phyloP scores from a whole-genome alignment of 2,113 vertebrate species.

The Paedocypris sp. region DNA sequence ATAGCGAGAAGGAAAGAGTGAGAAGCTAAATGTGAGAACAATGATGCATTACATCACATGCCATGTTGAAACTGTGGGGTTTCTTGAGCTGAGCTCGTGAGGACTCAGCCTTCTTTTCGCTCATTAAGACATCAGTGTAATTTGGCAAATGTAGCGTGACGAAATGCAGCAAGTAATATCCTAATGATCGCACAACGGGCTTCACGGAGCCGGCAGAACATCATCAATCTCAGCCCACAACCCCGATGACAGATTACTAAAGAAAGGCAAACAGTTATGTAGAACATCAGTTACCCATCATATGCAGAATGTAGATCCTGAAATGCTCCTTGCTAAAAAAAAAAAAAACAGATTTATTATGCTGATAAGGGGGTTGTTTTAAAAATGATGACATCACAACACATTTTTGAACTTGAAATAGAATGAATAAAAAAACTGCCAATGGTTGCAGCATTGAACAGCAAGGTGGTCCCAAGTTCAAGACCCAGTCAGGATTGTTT shows the following conservation, averaged over 20 bases:
- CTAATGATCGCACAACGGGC: slow-evolving; percentile 23
- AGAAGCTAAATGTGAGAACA: background rate
- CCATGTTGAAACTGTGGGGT: slow-evolving; percentile 7
- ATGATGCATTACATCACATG: background rate
- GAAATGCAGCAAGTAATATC: slow-evolving; percentile 15
- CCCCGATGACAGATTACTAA: slow-evolving; percentile 11
- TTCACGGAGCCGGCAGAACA: background rate
- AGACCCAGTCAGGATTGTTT: no score
- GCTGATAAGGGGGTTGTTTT: no score
- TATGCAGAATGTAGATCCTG: background rate
- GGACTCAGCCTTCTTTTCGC: background rate
- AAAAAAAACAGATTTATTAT: background rate
- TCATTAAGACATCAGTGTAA: slow-evolving; percentile 32
- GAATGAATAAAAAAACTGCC: no score
- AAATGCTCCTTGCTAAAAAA: background rate
- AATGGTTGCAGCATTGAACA: no score
- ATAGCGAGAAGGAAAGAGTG: background rate
- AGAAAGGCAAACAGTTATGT: slow-evolving; percentile 17
- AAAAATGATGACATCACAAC: no score
- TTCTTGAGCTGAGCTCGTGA: background rate
- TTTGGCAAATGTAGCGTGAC: slow-evolving; percentile 32
- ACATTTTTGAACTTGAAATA: no score
- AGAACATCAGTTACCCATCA: background rate
- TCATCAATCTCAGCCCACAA: slow-evolving; percentile 22
- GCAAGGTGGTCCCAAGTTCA: no score